Percentiles rank a stretch among this genome's conserved stretches.
Evolutionary conservation across 2,888 invertebrate genomes (phyloP).

Genomic region (Abscondita cerata): DNA sequence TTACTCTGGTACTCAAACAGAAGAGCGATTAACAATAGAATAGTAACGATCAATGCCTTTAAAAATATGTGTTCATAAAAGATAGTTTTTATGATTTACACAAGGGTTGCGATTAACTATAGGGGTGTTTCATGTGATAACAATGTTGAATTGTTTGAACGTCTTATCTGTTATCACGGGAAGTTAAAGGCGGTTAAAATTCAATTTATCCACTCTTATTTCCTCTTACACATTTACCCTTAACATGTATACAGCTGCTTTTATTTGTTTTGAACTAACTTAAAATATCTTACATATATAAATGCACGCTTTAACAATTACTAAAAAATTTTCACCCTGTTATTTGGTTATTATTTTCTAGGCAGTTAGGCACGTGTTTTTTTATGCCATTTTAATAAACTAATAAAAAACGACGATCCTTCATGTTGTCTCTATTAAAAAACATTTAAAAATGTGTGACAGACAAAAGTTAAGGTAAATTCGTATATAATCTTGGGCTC

Average conservation of each 20-base stretch:
- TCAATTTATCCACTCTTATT: constrained; percentile 23
- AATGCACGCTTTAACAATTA: too few species aligned
- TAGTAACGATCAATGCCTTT: constrained; percentile 3
- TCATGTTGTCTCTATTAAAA: constrained; percentile 25
- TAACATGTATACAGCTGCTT: constrained; percentile 17
- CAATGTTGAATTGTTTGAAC: constrained; percentile 28
- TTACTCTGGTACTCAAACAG: too few species aligned
- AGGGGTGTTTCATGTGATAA: constrained; percentile 28
- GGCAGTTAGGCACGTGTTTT: neutral
- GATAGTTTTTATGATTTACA: constrained; percentile 14
- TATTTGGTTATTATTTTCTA: too few species aligned
- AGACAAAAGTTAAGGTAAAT: constrained; percentile 24
- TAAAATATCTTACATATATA: neutral
- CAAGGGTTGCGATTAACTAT: constrained; percentile 27
- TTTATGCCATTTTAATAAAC: neutral
- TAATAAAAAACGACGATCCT: neutral
- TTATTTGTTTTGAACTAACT: neutral
- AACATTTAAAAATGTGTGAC: constrained; percentile 25
- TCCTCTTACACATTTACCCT: constrained; percentile 20
- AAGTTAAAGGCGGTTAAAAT: constrained; percentile 30
- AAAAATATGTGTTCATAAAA: constrained; percentile 6
- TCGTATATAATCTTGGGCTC: constrained; percentile 27
- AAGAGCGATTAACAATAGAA: too few species aligned
- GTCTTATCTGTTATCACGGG: constrained; percentile 35
- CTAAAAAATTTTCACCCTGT: too few species aligned